Conservation (phyloP, 1,140 invertebrate species). For the Pogonomyrmex californicus region DNA sequence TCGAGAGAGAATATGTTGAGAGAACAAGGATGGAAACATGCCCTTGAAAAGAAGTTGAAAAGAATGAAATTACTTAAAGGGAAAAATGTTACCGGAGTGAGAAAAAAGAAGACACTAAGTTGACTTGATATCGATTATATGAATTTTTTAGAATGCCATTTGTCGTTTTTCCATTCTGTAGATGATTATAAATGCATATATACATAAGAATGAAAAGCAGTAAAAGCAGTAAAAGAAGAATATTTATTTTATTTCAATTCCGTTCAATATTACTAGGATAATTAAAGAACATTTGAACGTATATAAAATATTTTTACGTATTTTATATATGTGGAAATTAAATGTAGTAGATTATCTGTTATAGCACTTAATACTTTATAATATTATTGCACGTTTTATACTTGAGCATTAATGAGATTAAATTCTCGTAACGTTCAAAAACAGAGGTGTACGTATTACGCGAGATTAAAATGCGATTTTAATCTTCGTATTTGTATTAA, state of each 20-base stretch:
- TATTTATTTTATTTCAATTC: slow-evolving; percentile 13
- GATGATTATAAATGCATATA: not conserved
- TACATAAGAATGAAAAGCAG: not conserved
- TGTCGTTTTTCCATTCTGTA: not conserved
- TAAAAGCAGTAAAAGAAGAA: not conserved
- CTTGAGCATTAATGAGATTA: slow-evolving; percentile 28
- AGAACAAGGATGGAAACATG: not conserved
- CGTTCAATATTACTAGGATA: not conserved
- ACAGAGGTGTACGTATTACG: slow-evolving; percentile 1
- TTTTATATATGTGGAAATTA: not conserved
- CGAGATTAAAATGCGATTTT: slow-evolving; percentile 49
- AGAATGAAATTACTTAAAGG: slow-evolving; percentile 21
- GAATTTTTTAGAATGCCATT: not conserved
- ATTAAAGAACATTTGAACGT: not conserved
- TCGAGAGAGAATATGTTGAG: not conserved
- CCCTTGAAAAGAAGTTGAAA: not conserved
- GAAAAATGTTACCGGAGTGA: not conserved
- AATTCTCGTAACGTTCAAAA: slow-evolving; percentile 15
- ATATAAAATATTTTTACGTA: slow-evolving; percentile 23
- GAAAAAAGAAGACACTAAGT: not conserved
- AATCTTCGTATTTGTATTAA: slow-evolving; percentile 21
- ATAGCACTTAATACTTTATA: slow-evolving; percentile 6
- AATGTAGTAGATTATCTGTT: slow-evolving; percentile 26
- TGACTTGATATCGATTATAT: not conserved
- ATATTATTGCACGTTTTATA: slow-evolving; percentile 11